A percentile compares a stretch with the other conserved stretches of the same genome.
Conservation (phyloP, 1,140 invertebrate genomes). For the Drosophila takahashii region DNA sequence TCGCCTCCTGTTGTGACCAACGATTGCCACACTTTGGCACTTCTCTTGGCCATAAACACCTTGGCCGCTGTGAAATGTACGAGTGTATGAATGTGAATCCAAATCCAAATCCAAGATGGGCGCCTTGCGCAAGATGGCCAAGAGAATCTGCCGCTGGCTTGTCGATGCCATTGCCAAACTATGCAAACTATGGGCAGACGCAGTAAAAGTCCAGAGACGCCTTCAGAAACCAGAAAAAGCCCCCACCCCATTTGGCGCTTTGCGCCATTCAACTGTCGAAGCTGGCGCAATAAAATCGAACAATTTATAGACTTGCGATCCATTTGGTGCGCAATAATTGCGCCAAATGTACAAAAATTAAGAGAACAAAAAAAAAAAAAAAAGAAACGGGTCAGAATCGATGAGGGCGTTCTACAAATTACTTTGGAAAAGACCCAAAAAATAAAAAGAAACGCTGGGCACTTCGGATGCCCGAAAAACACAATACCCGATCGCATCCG, state of each 20-base stretch:
- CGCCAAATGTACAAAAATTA: conserved; percentile 79
- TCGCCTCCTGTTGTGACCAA: conserved; percentile 35
- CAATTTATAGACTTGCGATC: conserved; percentile 83
- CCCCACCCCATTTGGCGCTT: conserved; percentile 13
- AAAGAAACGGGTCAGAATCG: conserved; percentile 10
- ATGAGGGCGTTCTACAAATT: conserved; percentile 11
- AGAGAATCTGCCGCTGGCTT: conserved; percentile 22
- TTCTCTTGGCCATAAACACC: conserved; percentile 62
- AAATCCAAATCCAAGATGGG: conserved; percentile 62
- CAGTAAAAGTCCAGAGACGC: conserved; percentile 46
- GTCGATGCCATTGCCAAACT: conserved; percentile 75
- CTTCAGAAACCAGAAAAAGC: not conserved
- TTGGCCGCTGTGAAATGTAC: conserved; percentile 30
- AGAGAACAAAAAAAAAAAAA: conserved; percentile 42
- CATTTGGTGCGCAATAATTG: conserved; percentile 82
- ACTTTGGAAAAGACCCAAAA: conserved; percentile 8
- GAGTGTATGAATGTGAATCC: conserved; percentile 5
- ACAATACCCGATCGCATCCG: conserved; percentile 9
- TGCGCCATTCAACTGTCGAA: conserved; percentile 79
- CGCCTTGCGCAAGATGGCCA: conserved; percentile 75
- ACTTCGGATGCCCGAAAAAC: conserved; percentile 32
- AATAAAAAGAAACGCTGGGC: conserved; percentile 2
- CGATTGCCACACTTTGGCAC: conserved; percentile 42
- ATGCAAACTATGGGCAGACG: conserved; percentile 58
- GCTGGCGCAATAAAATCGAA: conserved; percentile 83